These are phyloP conservation scores for Phrixothrix hirtus DNA, from an alignment of 2,888 invertebrate species.

Conservation along the genomic window DNA sequence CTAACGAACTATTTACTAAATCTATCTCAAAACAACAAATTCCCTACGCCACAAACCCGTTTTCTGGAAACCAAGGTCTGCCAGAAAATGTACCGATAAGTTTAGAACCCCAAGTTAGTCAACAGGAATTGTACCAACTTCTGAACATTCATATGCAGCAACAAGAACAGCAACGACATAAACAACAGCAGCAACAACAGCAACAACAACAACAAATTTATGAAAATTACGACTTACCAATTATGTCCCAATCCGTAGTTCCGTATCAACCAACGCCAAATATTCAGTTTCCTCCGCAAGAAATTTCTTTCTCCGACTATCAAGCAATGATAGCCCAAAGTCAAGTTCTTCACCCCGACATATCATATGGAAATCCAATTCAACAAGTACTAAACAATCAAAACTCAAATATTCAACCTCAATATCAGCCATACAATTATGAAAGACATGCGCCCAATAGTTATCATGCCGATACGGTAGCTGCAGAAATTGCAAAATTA, in stretches of 20 bases:
- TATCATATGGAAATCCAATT: conserved; percentile 52
- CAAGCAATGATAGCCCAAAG: conserved; percentile 49
- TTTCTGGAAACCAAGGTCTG: neutral
- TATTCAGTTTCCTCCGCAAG: conserved; percentile 1
- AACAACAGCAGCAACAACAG: conserved; percentile 28
- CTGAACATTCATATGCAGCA: conserved; percentile 15
- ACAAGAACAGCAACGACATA: conserved; percentile 24
- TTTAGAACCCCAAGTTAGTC: neutral
- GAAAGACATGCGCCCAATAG: conserved; percentile 52
- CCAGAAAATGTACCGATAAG: neutral
- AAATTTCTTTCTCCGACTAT: conserved; percentile 29
- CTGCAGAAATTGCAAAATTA: neutral
- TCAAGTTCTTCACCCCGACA: conserved; percentile 44
- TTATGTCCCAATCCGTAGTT: conserved; percentile 47
- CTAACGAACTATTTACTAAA: conserved; percentile 50
- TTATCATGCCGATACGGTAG: neutral
- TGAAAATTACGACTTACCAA: conserved; percentile 6
- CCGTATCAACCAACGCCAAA: conserved; percentile 39
- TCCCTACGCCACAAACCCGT: conserved; percentile 44
- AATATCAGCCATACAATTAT: conserved; percentile 52
- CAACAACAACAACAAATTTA: conserved; percentile 21
- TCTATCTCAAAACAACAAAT: conserved; percentile 53
- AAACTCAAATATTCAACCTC: conserved; percentile 37
- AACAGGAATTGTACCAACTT: conserved; percentile 11
- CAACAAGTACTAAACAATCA: conserved; percentile 47